These are phyloP conservation scores for Eupeodes latifasciatus DNA, from an alignment of 2,888 invertebrate genomes.

Conservation along the genomic window DNA sequence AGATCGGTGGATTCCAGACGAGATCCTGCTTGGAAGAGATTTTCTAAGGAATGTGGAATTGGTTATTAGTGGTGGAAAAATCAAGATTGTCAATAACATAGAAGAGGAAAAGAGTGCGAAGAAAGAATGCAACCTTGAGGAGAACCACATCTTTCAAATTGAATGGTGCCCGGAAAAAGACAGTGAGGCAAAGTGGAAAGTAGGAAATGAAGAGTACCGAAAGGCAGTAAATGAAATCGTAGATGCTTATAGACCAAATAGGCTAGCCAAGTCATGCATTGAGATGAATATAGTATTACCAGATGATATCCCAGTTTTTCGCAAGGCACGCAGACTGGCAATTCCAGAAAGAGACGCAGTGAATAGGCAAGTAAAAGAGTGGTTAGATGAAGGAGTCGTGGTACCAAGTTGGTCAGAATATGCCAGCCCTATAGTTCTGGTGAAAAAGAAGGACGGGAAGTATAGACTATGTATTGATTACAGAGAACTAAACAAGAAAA, in stretches of 20 bases:
- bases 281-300: not conserved
- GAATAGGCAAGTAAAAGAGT: not conserved
- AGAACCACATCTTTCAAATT: no score
- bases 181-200: not conserved
- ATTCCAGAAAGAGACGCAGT: not conserved
- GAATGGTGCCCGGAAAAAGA: not conserved
- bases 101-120: no score
- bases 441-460: not conserved
- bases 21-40: no score
- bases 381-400: not conserved
- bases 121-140: no score
- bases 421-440: not conserved
- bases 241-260: not conserved
- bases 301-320: slow-evolving; percentile 1
- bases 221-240: not conserved
- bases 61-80: no score
- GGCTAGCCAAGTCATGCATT: not conserved
- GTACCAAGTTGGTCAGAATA: slow-evolving; percentile 9
- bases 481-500: not conserved
- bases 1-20: no score
- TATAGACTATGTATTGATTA: not conserved
- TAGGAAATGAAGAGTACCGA: not conserved
- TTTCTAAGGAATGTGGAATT: no score
- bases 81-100: no score
- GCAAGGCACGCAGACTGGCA: not conserved